These are phyloP conservation scores for Octomys mimax DNA, from an alignment of 2,797 vertebrate species.

Conservation along the genomic window DNA sequence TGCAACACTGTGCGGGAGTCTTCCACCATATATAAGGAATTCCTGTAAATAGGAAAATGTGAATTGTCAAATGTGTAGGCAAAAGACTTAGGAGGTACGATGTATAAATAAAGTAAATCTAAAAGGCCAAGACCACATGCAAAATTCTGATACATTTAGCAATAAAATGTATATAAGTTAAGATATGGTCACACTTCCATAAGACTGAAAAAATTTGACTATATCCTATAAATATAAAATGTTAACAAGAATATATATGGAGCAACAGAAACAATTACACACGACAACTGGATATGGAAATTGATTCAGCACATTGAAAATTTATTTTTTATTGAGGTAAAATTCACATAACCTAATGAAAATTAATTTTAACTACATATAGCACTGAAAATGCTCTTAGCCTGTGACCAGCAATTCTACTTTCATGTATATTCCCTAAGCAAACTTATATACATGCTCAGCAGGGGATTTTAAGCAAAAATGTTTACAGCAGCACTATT, in stretches of 20 bases:
- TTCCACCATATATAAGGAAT: slow-evolving; percentile 40
- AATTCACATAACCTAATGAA: slow-evolving; percentile 19
- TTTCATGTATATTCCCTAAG: background rate
- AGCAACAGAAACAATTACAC: background rate
- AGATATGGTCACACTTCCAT: background rate
- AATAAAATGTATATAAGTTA: slow-evolving; percentile 53
- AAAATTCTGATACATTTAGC: background rate
- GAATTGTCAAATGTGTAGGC: background rate
- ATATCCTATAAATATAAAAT: slow-evolving; percentile 51
- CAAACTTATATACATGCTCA: background rate
- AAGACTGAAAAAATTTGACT: slow-evolving; percentile 22
- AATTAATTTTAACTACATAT: slow-evolving; percentile 49
- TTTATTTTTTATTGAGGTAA: slow-evolving; percentile 42
- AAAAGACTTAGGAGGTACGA: slow-evolving; percentile 24
- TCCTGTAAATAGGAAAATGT: slow-evolving; percentile 19
- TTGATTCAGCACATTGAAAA: slow-evolving; percentile 1
- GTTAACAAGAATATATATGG: background rate
- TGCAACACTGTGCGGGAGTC: background rate
- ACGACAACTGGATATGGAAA: background rate
- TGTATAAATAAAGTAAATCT: background rate
- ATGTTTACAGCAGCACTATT: background rate
- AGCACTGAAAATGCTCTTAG: background rate
- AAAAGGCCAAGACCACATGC: slow-evolving; percentile 31
- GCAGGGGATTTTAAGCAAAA: background rate
- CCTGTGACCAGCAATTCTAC: slow-evolving; percentile 22